A percentile compares a stretch with the other conserved stretches of the same genome.
Evolutionary conservation across 2,113 vertebrate genomes (phyloP).

Genomic region (Eudyptes chrysolophus): DNA sequence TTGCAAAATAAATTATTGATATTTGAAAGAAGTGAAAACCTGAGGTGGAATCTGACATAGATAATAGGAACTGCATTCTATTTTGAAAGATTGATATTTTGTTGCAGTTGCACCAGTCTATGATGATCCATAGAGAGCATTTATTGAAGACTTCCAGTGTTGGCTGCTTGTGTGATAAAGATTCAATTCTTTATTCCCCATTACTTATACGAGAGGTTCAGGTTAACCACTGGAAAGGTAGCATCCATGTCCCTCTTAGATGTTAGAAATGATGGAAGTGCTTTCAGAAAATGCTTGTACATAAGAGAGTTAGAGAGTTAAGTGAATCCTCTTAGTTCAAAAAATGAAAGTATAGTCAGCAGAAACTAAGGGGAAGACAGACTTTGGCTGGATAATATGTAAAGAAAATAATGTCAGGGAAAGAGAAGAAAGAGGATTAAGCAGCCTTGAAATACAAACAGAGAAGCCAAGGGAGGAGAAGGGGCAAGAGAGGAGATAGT

Average conservation of each 20-base stretch:
- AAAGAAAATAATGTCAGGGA: neutral
- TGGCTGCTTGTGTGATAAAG: neutral
- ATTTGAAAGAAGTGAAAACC: neutral
- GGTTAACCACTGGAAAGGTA: neutral
- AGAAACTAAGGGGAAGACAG: neutral
- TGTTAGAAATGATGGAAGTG: neutral
- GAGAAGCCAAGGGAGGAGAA: neutral
- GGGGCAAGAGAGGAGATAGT: neutral
- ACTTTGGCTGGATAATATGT: neutral
- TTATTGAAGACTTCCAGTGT: neutral
- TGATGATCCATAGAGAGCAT: neutral
- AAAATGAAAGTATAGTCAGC: neutral
- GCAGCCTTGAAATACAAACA: neutral
- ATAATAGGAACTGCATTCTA: neutral
- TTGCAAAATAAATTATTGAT: neutral
- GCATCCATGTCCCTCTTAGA: neutral
- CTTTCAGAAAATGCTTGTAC: neutral
- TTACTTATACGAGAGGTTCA: neutral
- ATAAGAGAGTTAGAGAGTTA: neutral
- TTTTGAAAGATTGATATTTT: neutral
- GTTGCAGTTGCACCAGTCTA: neutral
- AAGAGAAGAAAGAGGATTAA: neutral
- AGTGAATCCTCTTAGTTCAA: neutral
- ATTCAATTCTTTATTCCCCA: neutral
- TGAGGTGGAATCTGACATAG: neutral